Conservation (phyloP, 2,888 invertebrate species). For the Frankliniella intonsa region DNA sequence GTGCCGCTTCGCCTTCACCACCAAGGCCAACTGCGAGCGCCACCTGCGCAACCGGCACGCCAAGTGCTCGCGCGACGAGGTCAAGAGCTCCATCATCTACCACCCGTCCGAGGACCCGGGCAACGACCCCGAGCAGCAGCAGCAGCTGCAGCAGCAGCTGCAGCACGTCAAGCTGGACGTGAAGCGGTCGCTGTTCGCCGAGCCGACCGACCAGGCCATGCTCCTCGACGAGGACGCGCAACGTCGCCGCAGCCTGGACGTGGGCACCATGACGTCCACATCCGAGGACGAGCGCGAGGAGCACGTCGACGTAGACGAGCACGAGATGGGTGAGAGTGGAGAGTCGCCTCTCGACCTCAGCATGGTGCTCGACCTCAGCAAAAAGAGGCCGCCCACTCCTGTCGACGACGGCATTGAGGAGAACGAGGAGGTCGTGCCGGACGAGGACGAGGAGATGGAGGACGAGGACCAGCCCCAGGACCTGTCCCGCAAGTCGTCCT, state of each 20-base stretch:
- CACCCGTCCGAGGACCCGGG: constrained; percentile 81
- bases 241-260: constrained; percentile 35
- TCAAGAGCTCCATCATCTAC: constrained; percentile 81
- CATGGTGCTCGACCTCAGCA: constrained; percentile 71
- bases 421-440: constrained; percentile 31
- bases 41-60: constrained; percentile 89
- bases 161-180: constrained; percentile 34
- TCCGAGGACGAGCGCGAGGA: constrained; percentile 48
- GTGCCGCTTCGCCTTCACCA: constrained; percentile 96
- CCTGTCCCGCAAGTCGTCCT: constrained; percentile 35
- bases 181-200: constrained; percentile 36
- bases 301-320: constrained; percentile 38
- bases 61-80: constrained; percentile 79
- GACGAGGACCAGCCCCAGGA: constrained; percentile 37
- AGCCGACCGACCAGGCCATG: constrained; percentile 29
- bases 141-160: constrained; percentile 28
- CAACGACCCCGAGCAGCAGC: constrained; percentile 55
- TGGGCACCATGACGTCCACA: constrained; percentile 36
- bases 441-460: constrained; percentile 32
- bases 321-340: constrained; percentile 38
- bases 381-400: constrained; percentile 63
- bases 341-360: constrained; percentile 65
- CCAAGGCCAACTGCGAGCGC: constrained; percentile 94
- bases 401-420: constrained; percentile 58
- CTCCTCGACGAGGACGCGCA: background rate